Percentiles rank a stretch among this genome's conserved stretches.
Evolutionary conservation across 2,113 vertebrate genomes (phyloP).

Genomic region (Typhlomys cinereus): DNA sequence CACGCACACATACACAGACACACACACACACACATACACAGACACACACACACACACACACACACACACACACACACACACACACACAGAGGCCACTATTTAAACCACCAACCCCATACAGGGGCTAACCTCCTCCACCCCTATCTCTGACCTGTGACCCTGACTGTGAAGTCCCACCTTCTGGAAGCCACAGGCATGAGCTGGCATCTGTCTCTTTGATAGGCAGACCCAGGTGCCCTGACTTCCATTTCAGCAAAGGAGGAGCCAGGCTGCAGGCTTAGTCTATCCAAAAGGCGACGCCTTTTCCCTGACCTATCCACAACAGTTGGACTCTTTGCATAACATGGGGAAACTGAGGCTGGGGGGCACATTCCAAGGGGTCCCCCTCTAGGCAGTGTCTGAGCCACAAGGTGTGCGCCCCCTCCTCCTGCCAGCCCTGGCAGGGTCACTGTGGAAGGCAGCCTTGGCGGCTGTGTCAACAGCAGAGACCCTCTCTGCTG

Average conservation of each 20-base stretch:
- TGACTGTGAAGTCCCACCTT: fast-evolving
- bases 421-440: fast-evolving
- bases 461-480: fast-evolving
- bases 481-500: fast-evolving
- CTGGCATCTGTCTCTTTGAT: fast-evolving
- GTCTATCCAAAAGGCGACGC: fast-evolving
- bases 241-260: neutral
- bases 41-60: too few relatives aligned
- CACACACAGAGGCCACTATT: neutral
- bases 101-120: fast-evolving
- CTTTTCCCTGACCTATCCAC: neutral
- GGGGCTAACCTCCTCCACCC: too few relatives aligned
- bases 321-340: fast-evolving
- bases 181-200: fast-evolving
- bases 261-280: too few relatives aligned
- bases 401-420: fast-evolving
- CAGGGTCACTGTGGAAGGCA: neutral
- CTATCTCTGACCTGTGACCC: neutral
- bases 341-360: neutral
- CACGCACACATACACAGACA: neutral
- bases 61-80: too few relatives aligned
- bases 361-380: fast-evolving
- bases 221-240: neutral
- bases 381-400: neutral
- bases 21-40: neutral